Percentiles rank a stretch among this genome's conserved stretches.
Conservation (phyloP, 2,888 invertebrate genomes). For the Boloria euphrosyne region DNA sequence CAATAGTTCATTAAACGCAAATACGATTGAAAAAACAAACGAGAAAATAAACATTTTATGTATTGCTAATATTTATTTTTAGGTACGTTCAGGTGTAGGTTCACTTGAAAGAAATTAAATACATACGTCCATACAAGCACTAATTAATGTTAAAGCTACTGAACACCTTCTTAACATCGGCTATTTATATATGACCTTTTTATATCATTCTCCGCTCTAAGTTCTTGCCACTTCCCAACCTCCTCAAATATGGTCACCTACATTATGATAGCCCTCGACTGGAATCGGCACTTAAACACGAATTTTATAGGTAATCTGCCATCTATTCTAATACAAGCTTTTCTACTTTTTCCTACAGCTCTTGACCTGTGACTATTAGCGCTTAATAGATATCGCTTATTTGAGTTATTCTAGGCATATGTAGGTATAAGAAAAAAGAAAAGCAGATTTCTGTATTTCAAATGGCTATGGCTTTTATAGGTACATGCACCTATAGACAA, state of each 20-base stretch:
- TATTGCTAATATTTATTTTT: no score
- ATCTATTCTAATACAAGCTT: constrained; percentile 17
- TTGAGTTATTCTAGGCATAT: neutral
- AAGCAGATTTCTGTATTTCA: no score
- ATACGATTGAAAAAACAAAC: no score
- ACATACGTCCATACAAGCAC: no score
- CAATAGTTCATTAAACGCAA: no score
- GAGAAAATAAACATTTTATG: no score
- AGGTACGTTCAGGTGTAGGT: no score
- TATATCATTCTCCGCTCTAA: constrained; percentile 8
- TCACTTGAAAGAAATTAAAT: no score
- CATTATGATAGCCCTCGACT: constrained; percentile 13
- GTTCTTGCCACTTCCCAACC: neutral
- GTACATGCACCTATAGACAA: no score
- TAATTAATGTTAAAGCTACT: neutral
- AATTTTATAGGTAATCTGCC: constrained; percentile 27
- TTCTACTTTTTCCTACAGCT: constrained; percentile 21
- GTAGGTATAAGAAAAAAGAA: neutral
- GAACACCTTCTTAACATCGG: neutral
- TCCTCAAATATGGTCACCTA: constrained; percentile 21
- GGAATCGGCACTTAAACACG: constrained; percentile 29
- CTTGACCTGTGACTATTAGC: constrained; percentile 18
- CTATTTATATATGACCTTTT: constrained; percentile 6
- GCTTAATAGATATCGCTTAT: neutral
- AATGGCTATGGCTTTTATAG: no score